These are phyloP conservation scores for Eubasilissa splendida DNA, from an alignment of 2,888 invertebrate genomes.

Conservation along the genomic window DNA sequence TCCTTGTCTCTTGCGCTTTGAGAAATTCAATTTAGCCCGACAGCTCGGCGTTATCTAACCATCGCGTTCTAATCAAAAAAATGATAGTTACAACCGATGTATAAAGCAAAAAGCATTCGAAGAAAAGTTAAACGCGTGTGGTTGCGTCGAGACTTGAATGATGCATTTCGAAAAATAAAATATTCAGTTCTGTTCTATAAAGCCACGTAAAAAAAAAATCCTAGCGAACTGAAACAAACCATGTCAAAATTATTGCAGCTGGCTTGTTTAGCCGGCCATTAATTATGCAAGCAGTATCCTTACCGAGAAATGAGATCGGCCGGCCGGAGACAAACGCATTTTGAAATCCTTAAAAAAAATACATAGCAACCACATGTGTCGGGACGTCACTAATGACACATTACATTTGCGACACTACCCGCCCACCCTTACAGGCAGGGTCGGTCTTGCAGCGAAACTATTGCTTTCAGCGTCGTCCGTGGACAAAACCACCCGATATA, in stretches of 20 bases:
- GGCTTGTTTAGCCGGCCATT: constrained; percentile 26
- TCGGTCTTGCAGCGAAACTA: constrained; percentile 46
- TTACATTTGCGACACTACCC: constrained; percentile 32
- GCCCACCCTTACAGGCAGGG: constrained; percentile 27
- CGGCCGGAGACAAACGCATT: constrained; percentile 23
- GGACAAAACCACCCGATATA: constrained; percentile 18
- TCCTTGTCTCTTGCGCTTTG: no score
- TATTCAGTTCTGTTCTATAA: no score
- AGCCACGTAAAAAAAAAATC: no score
- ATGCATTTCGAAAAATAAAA: no score
- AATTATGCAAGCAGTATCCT: constrained; percentile 29
- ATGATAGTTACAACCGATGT: no score
- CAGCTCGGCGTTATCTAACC: no score
- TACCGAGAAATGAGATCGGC: constrained; percentile 29
- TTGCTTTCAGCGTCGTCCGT: constrained; percentile 47
- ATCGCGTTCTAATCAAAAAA: no score
- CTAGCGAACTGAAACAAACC: neutral
- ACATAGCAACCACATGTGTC: constrained; percentile 17
- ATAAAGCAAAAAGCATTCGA: no score
- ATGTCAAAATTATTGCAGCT: constrained; percentile 15
- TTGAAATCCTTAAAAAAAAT: constrained; percentile 27
- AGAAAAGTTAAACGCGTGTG: no score
- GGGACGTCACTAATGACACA: constrained; percentile 40
- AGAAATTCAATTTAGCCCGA: no score
- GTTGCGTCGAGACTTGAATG: no score